Evolutionary conservation across 2,888 invertebrate species (phyloP), one percentile per base, ranked within the genome.

Genomic region (Aleiodes alternator): DNA sequence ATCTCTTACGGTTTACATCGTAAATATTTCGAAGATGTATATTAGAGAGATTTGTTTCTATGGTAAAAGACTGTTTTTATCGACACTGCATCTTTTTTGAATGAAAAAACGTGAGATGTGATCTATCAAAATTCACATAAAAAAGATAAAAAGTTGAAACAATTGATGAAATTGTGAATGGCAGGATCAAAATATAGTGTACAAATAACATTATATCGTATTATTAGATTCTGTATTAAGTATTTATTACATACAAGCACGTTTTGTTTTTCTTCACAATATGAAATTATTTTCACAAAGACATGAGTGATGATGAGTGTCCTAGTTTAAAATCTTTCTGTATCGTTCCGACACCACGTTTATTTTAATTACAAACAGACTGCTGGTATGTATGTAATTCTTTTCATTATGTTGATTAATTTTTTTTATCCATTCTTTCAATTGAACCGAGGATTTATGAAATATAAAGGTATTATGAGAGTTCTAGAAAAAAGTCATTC

Each of bases 241-340:
- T 82, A 82, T 83, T 82, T 83, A 80, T 83, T 82, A 80, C 82
- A 77, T 81, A 82, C 77, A 82, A 82, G 82, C 82, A 79, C 81
- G 80, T 82, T 73, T 69, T 55, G 64, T 70, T 73, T 77, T 76
- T 61, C 73, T 78, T 80, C 80, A 82, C 80, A 81, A 78, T 81
- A 81, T 79, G 79, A 80, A 81, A 80, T 82, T 82, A 75, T 81
- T 81, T 61, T 43, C 61, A 43, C 61, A 59, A 79, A 81, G 81
- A 80, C 81, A 81, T 79, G 80, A 80, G 78, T 78, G 76, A 75
- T 79, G 76, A 79, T 80, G 76, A 80, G 73, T 76, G 59, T 78
- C 79, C 34, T 34, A 34, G 69, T 79, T 78, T 71, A 69, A 69
- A 69, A 75, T 73, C 64, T 72, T 72, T 75, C 69, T 75, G 61